Conservation (phyloP, 2,113 vertebrate species). For the Saguinus midas region DNA sequence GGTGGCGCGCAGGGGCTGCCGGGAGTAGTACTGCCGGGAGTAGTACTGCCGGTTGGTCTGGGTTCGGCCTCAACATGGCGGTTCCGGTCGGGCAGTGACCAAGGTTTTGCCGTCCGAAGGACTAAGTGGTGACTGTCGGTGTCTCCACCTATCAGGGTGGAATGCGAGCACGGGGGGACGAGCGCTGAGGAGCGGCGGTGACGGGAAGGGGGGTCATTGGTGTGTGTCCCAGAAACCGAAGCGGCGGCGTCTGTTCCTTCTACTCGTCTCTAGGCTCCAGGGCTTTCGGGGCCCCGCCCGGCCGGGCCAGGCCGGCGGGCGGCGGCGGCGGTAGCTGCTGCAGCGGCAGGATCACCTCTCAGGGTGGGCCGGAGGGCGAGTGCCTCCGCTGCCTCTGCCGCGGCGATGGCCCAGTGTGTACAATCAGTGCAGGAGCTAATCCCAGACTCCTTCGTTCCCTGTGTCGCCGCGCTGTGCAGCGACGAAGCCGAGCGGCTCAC, state of each 20-base stretch:
- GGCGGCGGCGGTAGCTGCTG: conserved; percentile 44
- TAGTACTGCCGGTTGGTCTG: conserved; percentile 72
- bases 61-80: conserved; percentile 77
- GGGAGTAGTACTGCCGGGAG: conserved; percentile 79
- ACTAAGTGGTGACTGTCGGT: neutral
- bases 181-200: conserved; percentile 45
- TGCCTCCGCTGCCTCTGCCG: conserved; percentile 39
- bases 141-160: neutral
- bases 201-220: neutral
- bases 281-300: conserved; percentile 59
- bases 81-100: conserved; percentile 49
- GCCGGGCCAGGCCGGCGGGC: conserved; percentile 51
- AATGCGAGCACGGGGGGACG: conserved; percentile 48
- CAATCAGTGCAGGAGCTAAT: conserved; percentile 98
- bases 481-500: conserved; percentile 93
- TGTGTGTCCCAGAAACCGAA: neutral
- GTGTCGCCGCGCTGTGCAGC: conserved; percentile 96
- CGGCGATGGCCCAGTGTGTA: conserved; percentile 94
- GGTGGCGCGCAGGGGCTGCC: conserved; percentile 71
- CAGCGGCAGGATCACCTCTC: neutral
- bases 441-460: conserved; percentile 97
- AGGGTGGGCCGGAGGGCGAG: conserved; percentile 41
- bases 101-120: conserved; percentile 25
- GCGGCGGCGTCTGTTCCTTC: neutral
- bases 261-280: neutral